Conservation (phyloP, 2,797 vertebrate genomes). For the Anabacerthia variegaticeps region DNA sequence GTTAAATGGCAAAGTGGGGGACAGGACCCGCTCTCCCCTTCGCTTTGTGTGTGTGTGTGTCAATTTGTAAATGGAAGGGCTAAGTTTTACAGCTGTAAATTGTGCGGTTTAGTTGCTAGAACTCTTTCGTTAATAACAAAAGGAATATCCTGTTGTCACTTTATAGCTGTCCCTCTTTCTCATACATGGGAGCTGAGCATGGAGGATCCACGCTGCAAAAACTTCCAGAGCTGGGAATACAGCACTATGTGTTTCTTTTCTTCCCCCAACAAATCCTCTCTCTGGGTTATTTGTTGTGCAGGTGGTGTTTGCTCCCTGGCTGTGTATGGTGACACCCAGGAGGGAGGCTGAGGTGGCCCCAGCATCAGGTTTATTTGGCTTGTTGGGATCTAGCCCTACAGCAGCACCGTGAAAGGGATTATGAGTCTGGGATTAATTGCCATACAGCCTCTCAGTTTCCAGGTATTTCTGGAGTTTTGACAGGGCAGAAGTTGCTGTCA, state of each 20-base stretch:
- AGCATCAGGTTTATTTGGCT: background rate
- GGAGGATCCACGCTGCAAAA: fast-evolving
- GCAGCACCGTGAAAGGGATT: background rate
- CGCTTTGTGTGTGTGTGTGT: background rate
- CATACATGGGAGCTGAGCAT: fast-evolving
- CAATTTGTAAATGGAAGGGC: background rate
- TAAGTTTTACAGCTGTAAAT: background rate
- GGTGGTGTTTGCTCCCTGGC: background rate
- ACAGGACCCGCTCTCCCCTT: background rate
- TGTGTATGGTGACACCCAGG: background rate
- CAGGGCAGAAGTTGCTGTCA: background rate
- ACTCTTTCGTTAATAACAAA: background rate
- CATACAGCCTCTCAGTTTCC: background rate
- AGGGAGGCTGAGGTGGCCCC: background rate
- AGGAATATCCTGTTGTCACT: background rate
- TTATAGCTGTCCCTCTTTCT: background rate
- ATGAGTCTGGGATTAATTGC: background rate
- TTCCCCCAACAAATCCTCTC: fast-evolving
- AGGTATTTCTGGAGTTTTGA: background rate
- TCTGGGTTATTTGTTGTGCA: background rate
- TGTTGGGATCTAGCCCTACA: background rate
- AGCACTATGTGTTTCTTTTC: fast-evolving
- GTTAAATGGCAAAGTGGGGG: background rate
- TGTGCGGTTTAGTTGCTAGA: background rate
- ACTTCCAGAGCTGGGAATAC: background rate